Percentiles rank a stretch among this genome's conserved stretches.
phyloP scores from a whole-genome alignment of 2,797 vertebrate species.

The Sebastes matsubarae region DNA sequence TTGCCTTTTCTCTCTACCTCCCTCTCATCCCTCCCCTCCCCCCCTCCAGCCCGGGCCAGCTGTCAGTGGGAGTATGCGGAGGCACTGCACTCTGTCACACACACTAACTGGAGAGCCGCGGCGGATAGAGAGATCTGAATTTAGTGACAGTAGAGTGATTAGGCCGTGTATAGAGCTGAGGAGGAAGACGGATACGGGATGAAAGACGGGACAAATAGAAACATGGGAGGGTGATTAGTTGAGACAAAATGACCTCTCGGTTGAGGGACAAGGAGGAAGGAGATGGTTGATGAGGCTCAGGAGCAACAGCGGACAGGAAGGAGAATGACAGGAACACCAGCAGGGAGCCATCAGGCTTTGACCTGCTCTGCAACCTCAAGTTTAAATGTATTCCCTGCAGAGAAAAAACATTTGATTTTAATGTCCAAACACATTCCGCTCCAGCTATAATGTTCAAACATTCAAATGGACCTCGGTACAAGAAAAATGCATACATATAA shows the following conservation, averaged over 20 bases:
- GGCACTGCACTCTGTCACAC: conserved; percentile 66
- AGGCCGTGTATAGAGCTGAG: conserved; percentile 16
- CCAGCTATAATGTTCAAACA: neutral
- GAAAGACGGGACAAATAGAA: conserved; percentile 43
- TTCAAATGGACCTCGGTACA: neutral
- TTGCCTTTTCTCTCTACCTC: conserved; percentile 40
- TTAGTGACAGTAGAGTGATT: conserved; percentile 60
- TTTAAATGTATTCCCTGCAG: conserved; percentile 1
- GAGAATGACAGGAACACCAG: conserved; percentile 23
- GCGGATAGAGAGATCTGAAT: conserved; percentile 61
- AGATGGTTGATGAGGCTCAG: conserved; percentile 11
- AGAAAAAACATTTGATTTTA: neutral
- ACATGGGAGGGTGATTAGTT: conserved; percentile 29
- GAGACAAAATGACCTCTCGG: conserved; percentile 43
- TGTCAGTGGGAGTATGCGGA: conserved; percentile 71
- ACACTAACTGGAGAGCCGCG: conserved; percentile 53
- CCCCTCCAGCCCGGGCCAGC: conserved; percentile 54
- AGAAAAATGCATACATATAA: conserved; percentile 15
- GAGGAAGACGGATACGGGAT: conserved; percentile 25
- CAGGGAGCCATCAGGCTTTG: neutral
- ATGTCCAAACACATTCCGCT: neutral
- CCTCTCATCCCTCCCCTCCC: conserved; percentile 24
- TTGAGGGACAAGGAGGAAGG: conserved; percentile 24
- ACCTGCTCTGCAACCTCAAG: conserved; percentile 1
- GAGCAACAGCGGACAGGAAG: neutral